phyloP scores from a whole-genome alignment of 2,797 vertebrate genomes.

The Choloepus didactylus region DNA sequence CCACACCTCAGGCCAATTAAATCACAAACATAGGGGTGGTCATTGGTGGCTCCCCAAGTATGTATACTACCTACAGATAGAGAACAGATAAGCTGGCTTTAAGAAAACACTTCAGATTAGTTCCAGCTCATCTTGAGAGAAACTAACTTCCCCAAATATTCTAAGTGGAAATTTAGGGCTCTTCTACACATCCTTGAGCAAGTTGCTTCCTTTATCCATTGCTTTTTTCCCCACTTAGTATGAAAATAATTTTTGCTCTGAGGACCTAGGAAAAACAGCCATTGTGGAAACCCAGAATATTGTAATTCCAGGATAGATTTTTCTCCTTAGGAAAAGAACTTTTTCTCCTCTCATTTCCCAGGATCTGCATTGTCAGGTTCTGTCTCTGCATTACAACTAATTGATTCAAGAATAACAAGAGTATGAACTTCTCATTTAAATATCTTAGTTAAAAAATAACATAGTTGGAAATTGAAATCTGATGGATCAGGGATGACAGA shows the following conservation, averaged over 20 bases:
- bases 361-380: constrained; percentile 28
- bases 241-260: constrained; percentile 51
- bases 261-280: not conserved
- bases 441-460: constrained; percentile 52
- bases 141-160: not conserved
- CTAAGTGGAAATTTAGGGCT: not conserved
- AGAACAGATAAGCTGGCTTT: not conserved
- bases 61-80: constrained; percentile 4
- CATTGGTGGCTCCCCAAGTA: constrained; percentile 28
- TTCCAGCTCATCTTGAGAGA: constrained; percentile 32
- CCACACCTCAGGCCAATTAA: constrained; percentile 37
- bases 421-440: constrained; percentile 35
- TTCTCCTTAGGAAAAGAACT: constrained; percentile 17
- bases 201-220: not conserved
- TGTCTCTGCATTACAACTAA: constrained; percentile 30
- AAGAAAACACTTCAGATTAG: constrained; percentile 50
- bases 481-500: not conserved
- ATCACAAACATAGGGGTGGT: constrained; percentile 40
- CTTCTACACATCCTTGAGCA: constrained; percentile 12
- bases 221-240: not conserved
- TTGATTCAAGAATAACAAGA: constrained; percentile 51
- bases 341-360: constrained; percentile 42
- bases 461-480: constrained; percentile 63
- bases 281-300: not conserved
- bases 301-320: constrained; percentile 29